Evolutionary conservation across 2,888 invertebrate species (phyloP).

Genomic region (Alitta virens): DNA sequence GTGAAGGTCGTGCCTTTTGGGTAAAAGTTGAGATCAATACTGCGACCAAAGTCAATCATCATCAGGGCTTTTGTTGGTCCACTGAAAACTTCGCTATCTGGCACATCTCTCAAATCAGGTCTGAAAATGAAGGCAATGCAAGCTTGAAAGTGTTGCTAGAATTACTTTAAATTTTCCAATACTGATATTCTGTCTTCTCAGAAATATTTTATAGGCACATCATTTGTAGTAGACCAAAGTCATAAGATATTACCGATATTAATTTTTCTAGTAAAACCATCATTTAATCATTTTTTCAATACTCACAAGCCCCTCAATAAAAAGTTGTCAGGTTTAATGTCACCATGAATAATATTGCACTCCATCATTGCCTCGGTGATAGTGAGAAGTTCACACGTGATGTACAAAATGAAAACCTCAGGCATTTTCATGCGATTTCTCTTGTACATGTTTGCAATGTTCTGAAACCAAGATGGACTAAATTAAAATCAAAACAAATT

Average conservation of each 20-base stretch:
- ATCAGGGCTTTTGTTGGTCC: too few relatives aligned
- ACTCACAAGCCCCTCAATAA: slow-evolving; percentile 62
- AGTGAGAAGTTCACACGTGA: slow-evolving; percentile 78
- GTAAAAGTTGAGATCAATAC: slow-evolving; percentile 87
- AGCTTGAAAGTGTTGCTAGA: neutral
- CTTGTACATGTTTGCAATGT: slow-evolving; percentile 22
- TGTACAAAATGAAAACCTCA: slow-evolving; percentile 68
- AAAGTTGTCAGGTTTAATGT: slow-evolving; percentile 94
- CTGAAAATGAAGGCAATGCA: neutral
- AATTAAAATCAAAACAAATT: too few relatives aligned
- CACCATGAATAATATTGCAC: slow-evolving; percentile 87
- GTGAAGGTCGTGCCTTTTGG: slow-evolving; percentile 76
- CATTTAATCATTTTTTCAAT: too few relatives aligned
- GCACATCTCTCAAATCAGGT: neutral
- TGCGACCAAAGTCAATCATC: slow-evolving; percentile 90
- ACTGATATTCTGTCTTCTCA: too few relatives aligned
- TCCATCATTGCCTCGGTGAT: slow-evolving; percentile 83
- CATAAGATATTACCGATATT: too few relatives aligned
- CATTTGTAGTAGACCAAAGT: too few relatives aligned
- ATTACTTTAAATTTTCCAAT: too few relatives aligned
- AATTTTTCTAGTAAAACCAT: too few relatives aligned
- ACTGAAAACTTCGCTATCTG: too few relatives aligned
- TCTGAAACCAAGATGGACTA: slow-evolving; percentile 13
- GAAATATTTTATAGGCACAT: too few relatives aligned
- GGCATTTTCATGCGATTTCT: neutral